Evolutionary conservation across 1,140 invertebrate species (phyloP).

Genomic region (Armadillidium nasatum): DNA sequence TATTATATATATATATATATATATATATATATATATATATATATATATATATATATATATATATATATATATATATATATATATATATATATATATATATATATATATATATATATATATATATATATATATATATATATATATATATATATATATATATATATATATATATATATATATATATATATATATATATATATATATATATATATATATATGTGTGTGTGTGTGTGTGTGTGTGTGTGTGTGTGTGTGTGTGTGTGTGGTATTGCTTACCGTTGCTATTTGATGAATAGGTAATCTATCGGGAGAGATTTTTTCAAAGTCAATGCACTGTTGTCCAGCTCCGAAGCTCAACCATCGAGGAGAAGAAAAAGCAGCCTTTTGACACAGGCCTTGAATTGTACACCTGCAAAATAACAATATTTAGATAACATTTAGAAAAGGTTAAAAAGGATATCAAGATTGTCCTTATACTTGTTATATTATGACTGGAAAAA

Average conservation of each 20-base stretch:
- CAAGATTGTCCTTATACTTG: neutral
- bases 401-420: slow-evolving; percentile 68
- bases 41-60: no score
- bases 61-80: no score
- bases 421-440: slow-evolving; percentile 37
- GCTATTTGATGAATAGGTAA: slow-evolving; percentile 79
- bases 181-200: no score
- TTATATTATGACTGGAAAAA: neutral
- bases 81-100: no score
- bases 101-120: no score
- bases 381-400: slow-evolving; percentile 78
- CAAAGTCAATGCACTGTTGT: slow-evolving; percentile 92
- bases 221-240: neutral
- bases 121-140: no score
- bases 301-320: slow-evolving; percentile 80
- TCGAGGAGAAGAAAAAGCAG: slow-evolving; percentile 75
- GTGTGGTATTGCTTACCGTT: slow-evolving; percentile 55
- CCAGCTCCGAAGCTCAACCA: slow-evolving; percentile 87
- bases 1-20: no score
- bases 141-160: no score
- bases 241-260: neutral
- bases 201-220: no score
- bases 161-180: no score
- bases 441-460: neutral
- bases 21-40: no score